Percentiles rank a stretch among this genome's conserved stretches.
Evolutionary conservation across 1,140 invertebrate species (phyloP).

Genomic region (Leptinotarsa texana): DNA sequence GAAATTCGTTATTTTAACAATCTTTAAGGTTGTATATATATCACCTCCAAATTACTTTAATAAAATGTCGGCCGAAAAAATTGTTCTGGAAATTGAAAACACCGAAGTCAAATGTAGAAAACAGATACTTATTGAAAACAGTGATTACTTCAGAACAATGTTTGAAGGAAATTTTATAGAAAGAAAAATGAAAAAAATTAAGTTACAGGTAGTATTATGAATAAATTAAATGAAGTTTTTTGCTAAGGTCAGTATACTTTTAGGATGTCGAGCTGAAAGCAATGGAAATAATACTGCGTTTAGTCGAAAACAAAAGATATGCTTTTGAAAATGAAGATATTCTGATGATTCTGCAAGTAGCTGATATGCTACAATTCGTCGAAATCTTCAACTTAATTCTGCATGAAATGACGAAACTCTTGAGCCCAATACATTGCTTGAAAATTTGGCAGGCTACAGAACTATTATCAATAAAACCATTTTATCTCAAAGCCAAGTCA

Average conservation of each 20-base stretch:
- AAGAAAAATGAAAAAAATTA: conserved; percentile 38
- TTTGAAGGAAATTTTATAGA: conserved; percentile 49
- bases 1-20: too few species aligned
- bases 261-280: conserved; percentile 44
- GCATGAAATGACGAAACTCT: conserved; percentile 30
- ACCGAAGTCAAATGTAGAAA: conserved; percentile 41
- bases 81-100: conserved; percentile 45
- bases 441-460: conserved; percentile 49
- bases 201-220: conserved; percentile 42
- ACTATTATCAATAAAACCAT: conserved; percentile 38
- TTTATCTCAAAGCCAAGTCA: conserved; percentile 49
- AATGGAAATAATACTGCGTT: conserved; percentile 44
- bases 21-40: background rate
- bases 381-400: conserved; percentile 38
- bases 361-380: conserved; percentile 50
- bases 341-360: conserved; percentile 40
- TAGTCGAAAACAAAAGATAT: conserved; percentile 27
- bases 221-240: conserved; percentile 2
- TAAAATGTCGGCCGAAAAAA: conserved; percentile 15
- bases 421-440: conserved; percentile 44
- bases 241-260: conserved; percentile 30
- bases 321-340: conserved; percentile 39
- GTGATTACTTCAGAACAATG: conserved; percentile 53
- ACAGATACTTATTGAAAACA: conserved; percentile 42
- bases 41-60: too few species aligned